phyloP scores from a whole-genome alignment of 2,888 invertebrate species.

The Macrostomum cliftonense region DNA sequence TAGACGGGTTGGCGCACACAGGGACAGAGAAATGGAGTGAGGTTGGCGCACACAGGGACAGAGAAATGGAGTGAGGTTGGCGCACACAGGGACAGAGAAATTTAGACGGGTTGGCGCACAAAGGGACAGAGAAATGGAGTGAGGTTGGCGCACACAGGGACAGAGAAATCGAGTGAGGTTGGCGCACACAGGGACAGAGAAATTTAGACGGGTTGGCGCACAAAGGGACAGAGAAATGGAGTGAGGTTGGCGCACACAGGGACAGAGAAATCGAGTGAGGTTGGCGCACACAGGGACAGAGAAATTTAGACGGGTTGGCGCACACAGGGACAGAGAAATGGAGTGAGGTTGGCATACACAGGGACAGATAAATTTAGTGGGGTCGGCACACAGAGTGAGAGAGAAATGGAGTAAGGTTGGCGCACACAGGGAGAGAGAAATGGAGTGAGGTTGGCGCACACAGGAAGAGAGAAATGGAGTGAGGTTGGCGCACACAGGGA shows the following conservation, averaged over 20 bases:
- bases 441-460: background rate
- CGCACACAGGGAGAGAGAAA: background rate
- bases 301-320: background rate
- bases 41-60: too few species aligned
- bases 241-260: too few species aligned
- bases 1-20: too few species aligned
- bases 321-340: background rate
- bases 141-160: background rate
- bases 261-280: background rate
- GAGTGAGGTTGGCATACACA: background rate
- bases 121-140: background rate
- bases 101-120: too few species aligned
- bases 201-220: background rate
- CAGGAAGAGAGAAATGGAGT: background rate
- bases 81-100: too few species aligned
- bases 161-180: background rate
- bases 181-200: too few species aligned
- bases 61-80: too few species aligned
- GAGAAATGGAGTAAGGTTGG: background rate
- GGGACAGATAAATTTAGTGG: too few species aligned
- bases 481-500: background rate
- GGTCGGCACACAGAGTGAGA: background rate
- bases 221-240: too few species aligned
- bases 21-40: too few species aligned
- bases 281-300: background rate